phyloP scores from a whole-genome alignment of 2,113 vertebrate species.

The human region DNA sequence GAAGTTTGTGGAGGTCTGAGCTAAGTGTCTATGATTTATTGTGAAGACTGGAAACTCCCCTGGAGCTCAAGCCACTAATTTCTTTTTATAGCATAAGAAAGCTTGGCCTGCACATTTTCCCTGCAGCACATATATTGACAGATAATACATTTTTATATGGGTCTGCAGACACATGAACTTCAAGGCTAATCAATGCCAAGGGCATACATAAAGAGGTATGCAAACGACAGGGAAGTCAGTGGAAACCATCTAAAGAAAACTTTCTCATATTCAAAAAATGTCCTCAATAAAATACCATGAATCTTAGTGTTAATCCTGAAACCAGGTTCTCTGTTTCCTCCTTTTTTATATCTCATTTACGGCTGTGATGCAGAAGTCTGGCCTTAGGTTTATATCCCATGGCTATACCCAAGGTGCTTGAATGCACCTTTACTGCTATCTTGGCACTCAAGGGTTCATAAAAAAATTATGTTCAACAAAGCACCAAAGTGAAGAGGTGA shows the following conservation, averaged over 20 bases:
- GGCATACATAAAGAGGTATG: not conserved
- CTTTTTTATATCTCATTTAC: not conserved
- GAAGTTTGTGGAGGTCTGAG: not conserved
- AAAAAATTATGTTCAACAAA: constrained; percentile 51
- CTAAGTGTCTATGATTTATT: constrained; percentile 9
- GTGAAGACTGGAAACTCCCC: not conserved
- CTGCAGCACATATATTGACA: not conserved
- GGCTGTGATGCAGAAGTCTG: constrained; percentile 32
- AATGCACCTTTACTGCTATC: not conserved
- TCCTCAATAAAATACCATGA: not conserved
- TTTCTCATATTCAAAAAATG: not conserved
- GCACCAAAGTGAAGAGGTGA: not conserved
- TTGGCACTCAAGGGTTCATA: not conserved
- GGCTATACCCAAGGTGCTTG: not conserved
- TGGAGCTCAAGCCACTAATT: constrained; percentile 20
- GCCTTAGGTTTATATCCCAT: not conserved
- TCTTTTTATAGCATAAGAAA: constrained; percentile 25
- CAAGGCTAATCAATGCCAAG: not conserved
- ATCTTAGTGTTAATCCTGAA: not conserved
- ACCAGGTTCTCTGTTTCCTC: not conserved
- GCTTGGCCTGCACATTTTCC: not conserved
- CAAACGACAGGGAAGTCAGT: not conserved
- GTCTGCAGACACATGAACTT: constrained; percentile 36
- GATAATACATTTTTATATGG: constrained; percentile 46
- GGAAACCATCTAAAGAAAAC: not conserved